phyloP scores from a whole-genome alignment of 2,113 vertebrate genomes.

The Agelaius tricolor region DNA sequence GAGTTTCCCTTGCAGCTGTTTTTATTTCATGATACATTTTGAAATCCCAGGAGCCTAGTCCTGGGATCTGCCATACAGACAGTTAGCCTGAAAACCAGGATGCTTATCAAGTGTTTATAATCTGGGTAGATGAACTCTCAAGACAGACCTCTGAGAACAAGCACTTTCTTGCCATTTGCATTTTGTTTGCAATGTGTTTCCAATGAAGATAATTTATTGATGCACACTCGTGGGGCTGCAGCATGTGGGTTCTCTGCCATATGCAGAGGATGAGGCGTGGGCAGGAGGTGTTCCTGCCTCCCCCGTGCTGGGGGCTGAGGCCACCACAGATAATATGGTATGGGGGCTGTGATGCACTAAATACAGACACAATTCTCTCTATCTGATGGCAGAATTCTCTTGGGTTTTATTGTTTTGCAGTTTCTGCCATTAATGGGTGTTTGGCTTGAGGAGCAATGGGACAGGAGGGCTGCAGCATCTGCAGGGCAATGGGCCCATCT shows the following conservation, averaged over 20 bases:
- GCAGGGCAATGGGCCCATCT: neutral
- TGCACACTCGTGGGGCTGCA: neutral
- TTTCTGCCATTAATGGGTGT: neutral
- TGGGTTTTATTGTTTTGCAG: neutral
- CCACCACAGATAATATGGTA: fast-evolving
- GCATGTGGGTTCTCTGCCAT: neutral
- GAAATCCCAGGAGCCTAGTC: constrained; percentile 47
- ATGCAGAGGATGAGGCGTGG: neutral
- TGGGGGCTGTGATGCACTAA: neutral
- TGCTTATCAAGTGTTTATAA: constrained; percentile 52
- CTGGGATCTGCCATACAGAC: constrained; percentile 65
- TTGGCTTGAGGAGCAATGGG: neutral
- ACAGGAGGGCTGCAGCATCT: neutral
- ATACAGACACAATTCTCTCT: neutral
- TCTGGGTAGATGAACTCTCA: constrained; percentile 38
- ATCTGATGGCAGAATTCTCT: neutral
- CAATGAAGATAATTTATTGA: constrained; percentile 54
- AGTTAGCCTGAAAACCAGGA: constrained; percentile 38
- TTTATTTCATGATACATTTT: constrained; percentile 72
- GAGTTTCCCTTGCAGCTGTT: constrained; percentile 76
- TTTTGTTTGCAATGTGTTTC: constrained; percentile 55
- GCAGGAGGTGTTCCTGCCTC: neutral
- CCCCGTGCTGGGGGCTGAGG: neutral
- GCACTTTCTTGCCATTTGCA: constrained; percentile 15
- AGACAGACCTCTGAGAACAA: constrained; percentile 29